These are phyloP conservation scores for Bubo bubo DNA, from an alignment of 2,113 vertebrate species.

Conservation along the genomic window DNA sequence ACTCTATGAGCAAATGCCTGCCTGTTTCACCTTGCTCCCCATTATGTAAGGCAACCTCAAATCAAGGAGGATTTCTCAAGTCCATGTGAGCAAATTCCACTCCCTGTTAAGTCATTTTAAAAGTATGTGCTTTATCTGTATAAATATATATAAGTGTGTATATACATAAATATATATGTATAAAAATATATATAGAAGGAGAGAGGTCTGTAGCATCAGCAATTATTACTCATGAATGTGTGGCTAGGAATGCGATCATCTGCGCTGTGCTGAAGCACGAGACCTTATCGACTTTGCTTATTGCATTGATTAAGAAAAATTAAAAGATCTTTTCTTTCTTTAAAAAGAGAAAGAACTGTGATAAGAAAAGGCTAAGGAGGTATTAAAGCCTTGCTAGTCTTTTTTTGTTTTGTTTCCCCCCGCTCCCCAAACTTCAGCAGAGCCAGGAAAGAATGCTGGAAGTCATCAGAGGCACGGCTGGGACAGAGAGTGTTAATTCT, in stretches of 20 bases:
- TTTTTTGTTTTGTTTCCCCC: background rate
- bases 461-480: slow-evolving; percentile 79
- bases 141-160: background rate
- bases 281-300: background rate
- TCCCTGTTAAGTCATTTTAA: background rate
- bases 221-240: background rate
- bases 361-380: slow-evolving; percentile 69
- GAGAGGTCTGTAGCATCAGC: background rate
- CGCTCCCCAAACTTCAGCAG: background rate
- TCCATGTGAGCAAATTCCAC: background rate
- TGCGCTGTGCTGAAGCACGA: background rate
- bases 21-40: background rate
- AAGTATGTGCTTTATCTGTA: background rate
- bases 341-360: background rate
- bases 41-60: background rate
- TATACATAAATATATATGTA: background rate
- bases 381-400: slow-evolving; percentile 62
- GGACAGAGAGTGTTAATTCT: slow-evolving; percentile 90
- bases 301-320: slow-evolving; percentile 50
- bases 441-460: slow-evolving; percentile 79
- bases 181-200: background rate
- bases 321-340: slow-evolving; percentile 66
- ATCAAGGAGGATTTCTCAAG: background rate
- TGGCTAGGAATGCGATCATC: background rate
- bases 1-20: background rate